phyloP scores from a whole-genome alignment of 1,140 invertebrate species.

The Plectrocnemia conspersa region DNA sequence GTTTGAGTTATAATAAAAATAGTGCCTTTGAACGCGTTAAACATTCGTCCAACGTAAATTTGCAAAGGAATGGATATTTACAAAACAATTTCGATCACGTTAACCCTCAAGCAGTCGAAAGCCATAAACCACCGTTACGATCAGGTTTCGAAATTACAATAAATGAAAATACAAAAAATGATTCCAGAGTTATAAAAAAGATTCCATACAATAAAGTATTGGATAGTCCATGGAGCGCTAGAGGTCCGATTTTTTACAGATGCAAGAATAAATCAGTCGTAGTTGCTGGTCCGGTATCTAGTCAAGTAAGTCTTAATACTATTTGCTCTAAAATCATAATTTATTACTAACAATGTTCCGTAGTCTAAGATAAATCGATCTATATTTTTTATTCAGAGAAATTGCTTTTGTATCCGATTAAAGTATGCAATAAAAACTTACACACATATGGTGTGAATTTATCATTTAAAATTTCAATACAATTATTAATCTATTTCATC shows the following conservation, averaged over 20 bases:
- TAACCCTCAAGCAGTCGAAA: not conserved
- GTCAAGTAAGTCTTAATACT: no score
- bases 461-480: no score
- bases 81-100: not conserved
- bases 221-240: conserved; percentile 27
- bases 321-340: no score
- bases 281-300: no score
- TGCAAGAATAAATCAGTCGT: not conserved
- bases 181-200: conserved; percentile 3
- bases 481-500: no score
- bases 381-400: no score
- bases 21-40: conserved; percentile 30
- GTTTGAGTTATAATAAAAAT: conserved; percentile 13
- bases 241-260: conserved; percentile 27
- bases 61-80: not conserved
- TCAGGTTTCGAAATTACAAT: not conserved
- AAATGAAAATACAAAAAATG: conserved; percentile 3
- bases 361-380: no score
- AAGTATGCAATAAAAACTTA: no score
- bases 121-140: no score
- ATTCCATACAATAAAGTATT: conserved; percentile 29
- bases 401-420: no score
- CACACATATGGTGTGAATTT: no score
- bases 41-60: conserved; percentile 11
- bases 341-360: no score